Evolutionary conservation across 1,140 invertebrate genomes (phyloP).

Genomic region (Panagrolaimus sp.): DNA sequence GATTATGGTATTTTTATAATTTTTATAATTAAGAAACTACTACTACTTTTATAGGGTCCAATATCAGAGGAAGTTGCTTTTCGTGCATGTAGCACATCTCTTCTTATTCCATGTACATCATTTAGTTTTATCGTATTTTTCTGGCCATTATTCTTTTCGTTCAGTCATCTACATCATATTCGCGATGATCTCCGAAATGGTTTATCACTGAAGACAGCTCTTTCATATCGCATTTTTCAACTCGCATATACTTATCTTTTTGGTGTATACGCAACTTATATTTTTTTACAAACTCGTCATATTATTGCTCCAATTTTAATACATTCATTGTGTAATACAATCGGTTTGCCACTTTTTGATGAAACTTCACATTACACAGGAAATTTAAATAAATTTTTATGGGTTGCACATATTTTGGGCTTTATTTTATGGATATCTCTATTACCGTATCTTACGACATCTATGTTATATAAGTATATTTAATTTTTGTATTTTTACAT

Average conservation of each 20-base stretch:
- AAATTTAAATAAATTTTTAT: background rate
- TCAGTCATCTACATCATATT: slow-evolving; percentile 1
- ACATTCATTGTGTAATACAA: slow-evolving; percentile 6
- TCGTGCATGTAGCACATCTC: background rate
- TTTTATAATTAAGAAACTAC: background rate
- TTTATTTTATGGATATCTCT: background rate
- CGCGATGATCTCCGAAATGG: background rate
- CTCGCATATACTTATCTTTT: slow-evolving; percentile 6
- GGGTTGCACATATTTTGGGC: background rate
- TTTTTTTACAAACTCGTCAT: background rate
- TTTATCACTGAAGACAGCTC: background rate
- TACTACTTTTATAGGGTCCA: background rate
- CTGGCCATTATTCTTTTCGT: background rate
- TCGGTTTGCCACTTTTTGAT: background rate
- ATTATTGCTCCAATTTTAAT: background rate
- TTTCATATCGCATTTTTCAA: background rate
- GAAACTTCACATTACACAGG: background rate
- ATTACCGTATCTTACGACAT: background rate
- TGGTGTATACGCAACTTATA: slow-evolving; percentile 1
- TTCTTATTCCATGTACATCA: background rate
- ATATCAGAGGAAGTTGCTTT: slow-evolving; percentile 6
- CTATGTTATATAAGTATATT: background rate
- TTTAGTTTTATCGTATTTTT: background rate
- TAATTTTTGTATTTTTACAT: background rate
- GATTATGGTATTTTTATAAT: slow-evolving; percentile 3